Evolutionary conservation across 2,113 vertebrate genomes (phyloP), one percentile per base, ranked within the genome.

Genomic region (Elaphurus davidianus): DNA sequence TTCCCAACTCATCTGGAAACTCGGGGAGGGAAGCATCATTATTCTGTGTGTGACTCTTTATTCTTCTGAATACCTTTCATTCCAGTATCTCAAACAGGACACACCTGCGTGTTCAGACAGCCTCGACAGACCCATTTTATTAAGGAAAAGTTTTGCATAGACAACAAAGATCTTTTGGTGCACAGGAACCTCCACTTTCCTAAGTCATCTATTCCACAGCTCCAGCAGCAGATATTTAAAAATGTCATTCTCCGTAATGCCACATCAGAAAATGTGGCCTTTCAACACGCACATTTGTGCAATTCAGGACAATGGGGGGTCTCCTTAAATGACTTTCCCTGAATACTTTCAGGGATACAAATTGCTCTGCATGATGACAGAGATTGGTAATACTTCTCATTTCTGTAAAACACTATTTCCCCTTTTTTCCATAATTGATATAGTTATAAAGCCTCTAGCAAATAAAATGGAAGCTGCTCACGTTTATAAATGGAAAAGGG

Each of bases 251-350:
- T 90, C 95, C 54, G 81, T 98, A 96, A 98, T 62, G 90, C 54
- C 93, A 92, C 78, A 90, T 92, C 84, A 95, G 64, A 97, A 97
- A 92, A 94, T 55, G 74, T 89, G 84, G 86, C 89, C 94, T 97
- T 98, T 97, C 64, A 92, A 43, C 67, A 83, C 15, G 74, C 36
- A 93, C 87, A 95, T 96, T 95, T 97, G 93, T 62, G 84, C 93
- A 97, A 76, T 97, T 98, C 79, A 64, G 92, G 97, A 96, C 91
- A 90, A 85, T 54, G 55, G 94, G 97, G 84, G 87, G 74, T 71
- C 96, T 90, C 43, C 25, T 96, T 98, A 95, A 98, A 96, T 96
- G 91, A 97, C 94, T 96, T 95, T 93, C 79, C 87, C 94, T n/a
- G 59, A 97, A 97, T 84, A 91, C 76, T 87, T 92, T 95, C 43